Evolutionary conservation across 2,797 vertebrate species (phyloP).

Genomic region (Malurus leucopterus): DNA sequence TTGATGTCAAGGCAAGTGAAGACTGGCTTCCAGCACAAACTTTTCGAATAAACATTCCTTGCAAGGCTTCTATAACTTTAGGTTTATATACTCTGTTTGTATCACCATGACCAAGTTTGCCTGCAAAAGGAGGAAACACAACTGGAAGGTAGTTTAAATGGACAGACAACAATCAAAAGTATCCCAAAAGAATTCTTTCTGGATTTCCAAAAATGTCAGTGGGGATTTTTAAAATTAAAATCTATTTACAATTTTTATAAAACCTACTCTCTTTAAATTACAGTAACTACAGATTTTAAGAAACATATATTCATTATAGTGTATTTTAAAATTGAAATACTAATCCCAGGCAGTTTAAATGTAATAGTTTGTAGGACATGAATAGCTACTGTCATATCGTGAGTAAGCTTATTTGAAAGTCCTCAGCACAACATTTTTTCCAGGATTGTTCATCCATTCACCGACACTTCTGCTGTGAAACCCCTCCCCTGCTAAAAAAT

Average conservation of each 20-base stretch:
- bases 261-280: neutral
- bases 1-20: conserved; percentile 80
- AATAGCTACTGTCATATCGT: neutral
- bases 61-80: conserved; percentile 82
- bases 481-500: neutral
- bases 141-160: neutral
- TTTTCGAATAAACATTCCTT: conserved; percentile 84
- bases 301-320: neutral
- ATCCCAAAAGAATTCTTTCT: neutral
- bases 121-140: conserved; percentile 55
- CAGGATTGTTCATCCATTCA: neutral
- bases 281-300: neutral
- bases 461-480: neutral
- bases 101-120: conserved; percentile 82
- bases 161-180: neutral
- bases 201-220: neutral
- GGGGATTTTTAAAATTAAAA: neutral
- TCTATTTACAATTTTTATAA: neutral
- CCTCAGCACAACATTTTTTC: neutral
- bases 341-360: neutral
- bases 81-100: conserved; percentile 83
- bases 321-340: neutral
- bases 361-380: neutral
- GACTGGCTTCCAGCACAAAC: conserved; percentile 83
- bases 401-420: neutral